These are phyloP conservation scores for Tyrannus savana DNA, from an alignment of 2,113 vertebrate genomes.

Conservation along the genomic window DNA sequence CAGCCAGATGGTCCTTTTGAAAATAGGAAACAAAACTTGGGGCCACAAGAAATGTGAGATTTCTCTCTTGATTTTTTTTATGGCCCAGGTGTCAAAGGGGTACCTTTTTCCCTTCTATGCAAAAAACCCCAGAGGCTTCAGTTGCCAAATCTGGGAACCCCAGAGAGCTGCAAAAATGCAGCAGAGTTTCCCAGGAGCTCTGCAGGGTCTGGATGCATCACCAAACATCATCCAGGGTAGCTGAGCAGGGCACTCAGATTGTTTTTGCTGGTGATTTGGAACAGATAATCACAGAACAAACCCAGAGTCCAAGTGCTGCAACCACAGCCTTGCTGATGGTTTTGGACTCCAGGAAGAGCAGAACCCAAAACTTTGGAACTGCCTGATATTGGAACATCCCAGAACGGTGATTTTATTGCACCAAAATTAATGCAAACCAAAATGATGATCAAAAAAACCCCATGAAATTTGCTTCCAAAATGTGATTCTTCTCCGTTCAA, in stretches of 20 bases:
- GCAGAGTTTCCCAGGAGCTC: background rate
- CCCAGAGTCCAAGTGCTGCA: background rate
- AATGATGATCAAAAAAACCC: background rate
- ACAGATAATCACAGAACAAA: background rate
- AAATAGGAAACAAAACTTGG: background rate
- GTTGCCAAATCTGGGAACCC: background rate
- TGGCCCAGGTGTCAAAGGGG: background rate
- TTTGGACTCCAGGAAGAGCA: background rate
- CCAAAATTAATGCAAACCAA: background rate
- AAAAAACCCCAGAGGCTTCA: background rate
- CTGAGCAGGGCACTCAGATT: background rate
- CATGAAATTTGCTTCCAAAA: background rate
- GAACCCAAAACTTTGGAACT: background rate
- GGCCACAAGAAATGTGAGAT: background rate
- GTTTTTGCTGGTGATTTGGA: background rate
- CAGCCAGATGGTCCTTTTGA: background rate
- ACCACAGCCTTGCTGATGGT: background rate
- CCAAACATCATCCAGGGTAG: background rate
- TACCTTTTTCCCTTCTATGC: background rate
- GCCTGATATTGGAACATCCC: background rate
- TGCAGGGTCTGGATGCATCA: fast-evolving
- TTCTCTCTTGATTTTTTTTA: background rate
- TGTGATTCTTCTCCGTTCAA: too few relatives aligned
- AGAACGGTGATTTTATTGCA: background rate
- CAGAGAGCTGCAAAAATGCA: background rate